Percentiles rank a stretch among this genome's conserved stretches.
These are phyloP conservation scores for Gila orcuttii DNA, from an alignment of 2,113 vertebrate genomes.

Conservation along the genomic window DNA sequence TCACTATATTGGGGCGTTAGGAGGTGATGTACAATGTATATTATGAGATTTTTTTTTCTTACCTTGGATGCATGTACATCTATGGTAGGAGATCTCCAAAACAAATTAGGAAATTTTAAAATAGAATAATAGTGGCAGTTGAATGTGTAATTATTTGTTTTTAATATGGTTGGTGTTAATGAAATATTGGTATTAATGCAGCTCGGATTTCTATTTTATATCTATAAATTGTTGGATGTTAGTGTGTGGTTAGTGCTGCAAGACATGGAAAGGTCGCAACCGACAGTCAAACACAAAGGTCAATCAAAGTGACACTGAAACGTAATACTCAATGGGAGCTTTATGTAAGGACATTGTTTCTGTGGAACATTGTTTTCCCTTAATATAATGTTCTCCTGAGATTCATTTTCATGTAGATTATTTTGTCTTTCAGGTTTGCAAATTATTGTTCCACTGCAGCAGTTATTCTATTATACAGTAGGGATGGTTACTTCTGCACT, in stretches of 20 bases:
- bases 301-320: slow-evolving; percentile 23
- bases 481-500: neutral
- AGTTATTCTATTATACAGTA: neutral
- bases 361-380: neutral
- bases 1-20: no score
- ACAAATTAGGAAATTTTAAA: neutral
- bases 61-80: no score
- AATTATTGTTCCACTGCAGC: neutral
- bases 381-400: neutral
- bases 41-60: no score
- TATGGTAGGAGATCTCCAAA: no score
- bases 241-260: neutral
- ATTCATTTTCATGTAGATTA: neutral
- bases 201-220: slow-evolving; percentile 13
- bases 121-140: no score
- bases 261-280: slow-evolving; percentile 18
- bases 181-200: neutral
- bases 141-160: neutral
- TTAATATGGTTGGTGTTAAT: neutral
- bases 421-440: neutral
- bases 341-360: slow-evolving; percentile 11
- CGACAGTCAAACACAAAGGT: slow-evolving; percentile 26
- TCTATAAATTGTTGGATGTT: neutral
- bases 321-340: slow-evolving; percentile 23
- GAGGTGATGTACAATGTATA: no score